phyloP scores from a whole-genome alignment of 2,888 invertebrate species.

The Stenichneumon culpator region DNA sequence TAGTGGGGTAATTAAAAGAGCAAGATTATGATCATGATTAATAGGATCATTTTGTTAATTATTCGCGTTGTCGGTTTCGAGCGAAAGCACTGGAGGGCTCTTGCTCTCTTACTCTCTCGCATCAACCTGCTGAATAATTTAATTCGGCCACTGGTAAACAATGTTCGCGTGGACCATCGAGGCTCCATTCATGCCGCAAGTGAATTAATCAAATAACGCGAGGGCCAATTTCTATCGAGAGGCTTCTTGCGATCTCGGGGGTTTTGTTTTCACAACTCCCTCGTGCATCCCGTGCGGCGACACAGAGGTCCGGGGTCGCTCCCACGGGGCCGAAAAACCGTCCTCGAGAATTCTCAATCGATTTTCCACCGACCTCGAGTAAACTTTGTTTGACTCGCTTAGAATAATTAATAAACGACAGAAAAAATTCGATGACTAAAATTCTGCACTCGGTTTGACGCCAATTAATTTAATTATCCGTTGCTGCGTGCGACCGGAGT shows the following conservation, averaged over 20 bases:
- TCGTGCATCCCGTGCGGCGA: constrained; percentile 5
- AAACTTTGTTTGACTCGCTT: constrained; percentile 26
- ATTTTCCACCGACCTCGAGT: constrained; percentile 63
- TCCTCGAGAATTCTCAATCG: constrained; percentile 54
- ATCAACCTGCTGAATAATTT: constrained; percentile 45
- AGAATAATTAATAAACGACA: constrained; percentile 26
- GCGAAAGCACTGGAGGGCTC: constrained; percentile 24
- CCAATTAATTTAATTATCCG: constrained; percentile 45
- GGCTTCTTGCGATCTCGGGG: constrained; percentile 4
- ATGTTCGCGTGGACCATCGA: constrained; percentile 44
- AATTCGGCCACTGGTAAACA: constrained; percentile 53
- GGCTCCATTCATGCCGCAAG: constrained; percentile 33
- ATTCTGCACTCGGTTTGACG: constrained; percentile 13
- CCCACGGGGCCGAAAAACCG: constrained; percentile 10
- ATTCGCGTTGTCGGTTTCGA: constrained; percentile 45
- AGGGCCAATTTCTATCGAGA: constrained; percentile 31
- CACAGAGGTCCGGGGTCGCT: neutral
- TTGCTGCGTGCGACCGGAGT: constrained; percentile 17
- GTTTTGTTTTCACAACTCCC: constrained; percentile 24
- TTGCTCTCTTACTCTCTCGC: neutral
- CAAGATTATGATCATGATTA: constrained; percentile 56
- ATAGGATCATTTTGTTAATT: constrained; percentile 53
- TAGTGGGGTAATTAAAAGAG: constrained; percentile 55
- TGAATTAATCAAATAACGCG: constrained; percentile 58
- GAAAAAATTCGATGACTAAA: constrained; percentile 2